These are phyloP conservation scores for Bolinopsis microptera DNA, from an alignment of 37 sponge, comb jelly and placozoan genomes.

Conservation along the genomic window DNA sequence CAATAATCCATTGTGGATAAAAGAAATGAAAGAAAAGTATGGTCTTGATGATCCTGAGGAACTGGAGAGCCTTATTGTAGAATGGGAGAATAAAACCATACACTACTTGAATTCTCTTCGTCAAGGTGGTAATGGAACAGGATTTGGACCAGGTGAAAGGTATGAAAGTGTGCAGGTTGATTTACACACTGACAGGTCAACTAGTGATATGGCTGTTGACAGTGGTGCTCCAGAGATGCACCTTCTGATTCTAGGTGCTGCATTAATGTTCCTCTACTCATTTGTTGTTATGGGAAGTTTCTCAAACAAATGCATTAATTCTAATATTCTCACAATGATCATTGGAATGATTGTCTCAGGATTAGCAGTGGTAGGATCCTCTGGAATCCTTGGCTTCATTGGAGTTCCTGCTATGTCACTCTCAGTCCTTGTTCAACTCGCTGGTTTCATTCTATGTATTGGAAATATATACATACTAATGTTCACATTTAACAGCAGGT, in stretches of 20 bases:
- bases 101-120: constrained; percentile 12
- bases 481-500: constrained; percentile 40
- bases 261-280: constrained; percentile 1
- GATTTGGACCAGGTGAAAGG: constrained; percentile 13
- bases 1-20: constrained; percentile 14
- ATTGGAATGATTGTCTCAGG: constrained; percentile 42
- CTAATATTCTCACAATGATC: constrained; percentile 39
- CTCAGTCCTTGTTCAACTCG: not conserved
- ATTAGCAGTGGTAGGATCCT: constrained; percentile 9
- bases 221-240: constrained; percentile 33
- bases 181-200: constrained; percentile 47
- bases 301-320: constrained; percentile 62
- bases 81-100: constrained; percentile 5
- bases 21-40: constrained; percentile 13
- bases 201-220: constrained; percentile 47
- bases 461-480: constrained; percentile 55
- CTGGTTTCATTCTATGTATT: constrained; percentile 28
- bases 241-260: constrained; percentile 49
- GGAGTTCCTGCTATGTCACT: constrained; percentile 43
- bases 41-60: not conserved
- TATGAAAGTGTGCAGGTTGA: constrained; percentile 48
- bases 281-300: constrained; percentile 57
- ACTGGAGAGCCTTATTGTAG: not conserved
- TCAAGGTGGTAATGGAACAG: not conserved
- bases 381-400: constrained; percentile 42